Evolutionary conservation across 2,888 invertebrate species (phyloP).

Genomic region (Electrophaes corylata): DNA sequence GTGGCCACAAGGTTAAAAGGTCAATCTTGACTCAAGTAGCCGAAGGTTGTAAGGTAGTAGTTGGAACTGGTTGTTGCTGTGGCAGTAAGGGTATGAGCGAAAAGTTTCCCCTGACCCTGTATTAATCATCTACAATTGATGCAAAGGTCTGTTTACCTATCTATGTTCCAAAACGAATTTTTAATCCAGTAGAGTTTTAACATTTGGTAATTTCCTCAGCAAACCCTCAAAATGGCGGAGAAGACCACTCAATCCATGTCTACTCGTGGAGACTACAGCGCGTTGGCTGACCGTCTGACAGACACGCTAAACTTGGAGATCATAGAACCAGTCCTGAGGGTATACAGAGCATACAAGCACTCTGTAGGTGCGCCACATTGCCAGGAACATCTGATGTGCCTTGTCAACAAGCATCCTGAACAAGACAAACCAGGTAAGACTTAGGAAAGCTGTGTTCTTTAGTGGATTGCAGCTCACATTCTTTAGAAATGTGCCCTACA

Average conservation of each 20-base stretch:
- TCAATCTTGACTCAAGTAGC: no score
- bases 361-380: slow-evolving; percentile 88
- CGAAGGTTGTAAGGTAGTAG: no score
- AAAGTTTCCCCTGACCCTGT: no score
- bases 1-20: no score
- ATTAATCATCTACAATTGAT: no score
- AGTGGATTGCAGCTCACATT: no score
- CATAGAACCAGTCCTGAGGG: slow-evolving; percentile 92
- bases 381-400: slow-evolving; percentile 91
- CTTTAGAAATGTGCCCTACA: no score
- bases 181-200: not conserved
- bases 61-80: no score
- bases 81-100: no score
- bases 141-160: no score
- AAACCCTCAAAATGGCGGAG: slow-evolving; percentile 88
- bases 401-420: slow-evolving; percentile 88
- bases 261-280: slow-evolving; percentile 86
- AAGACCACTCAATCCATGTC: slow-evolving; percentile 86
- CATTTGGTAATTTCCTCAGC: slow-evolving; percentile 67
- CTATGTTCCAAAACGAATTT: no score
- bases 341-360: slow-evolving; percentile 92
- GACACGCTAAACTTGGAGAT: slow-evolving; percentile 93
- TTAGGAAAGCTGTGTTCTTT: not conserved
- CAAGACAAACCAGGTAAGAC: slow-evolving; percentile 73
- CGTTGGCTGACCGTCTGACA: slow-evolving; percentile 89